Percentiles rank a stretch among this genome's conserved stretches.
Conservation (phyloP, 2,797 vertebrate species). For the Clamator glandarius region DNA sequence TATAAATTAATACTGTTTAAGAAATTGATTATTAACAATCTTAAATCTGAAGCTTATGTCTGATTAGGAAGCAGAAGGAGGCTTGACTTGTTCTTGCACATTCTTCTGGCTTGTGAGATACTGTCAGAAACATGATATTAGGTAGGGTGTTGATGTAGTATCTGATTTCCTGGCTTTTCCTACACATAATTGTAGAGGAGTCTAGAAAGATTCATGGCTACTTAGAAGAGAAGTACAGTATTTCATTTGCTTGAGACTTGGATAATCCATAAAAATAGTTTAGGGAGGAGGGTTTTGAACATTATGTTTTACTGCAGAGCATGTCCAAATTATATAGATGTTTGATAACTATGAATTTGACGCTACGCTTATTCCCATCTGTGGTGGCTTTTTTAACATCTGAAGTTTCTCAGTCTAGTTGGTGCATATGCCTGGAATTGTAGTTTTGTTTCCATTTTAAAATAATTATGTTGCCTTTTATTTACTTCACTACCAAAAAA, state of each 20-base stretch:
- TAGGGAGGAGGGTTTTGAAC: not conserved
- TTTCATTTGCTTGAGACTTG: not conserved
- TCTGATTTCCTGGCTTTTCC: not conserved
- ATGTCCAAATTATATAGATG: not conserved
- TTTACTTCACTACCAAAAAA: not conserved
- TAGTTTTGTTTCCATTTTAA: not conserved
- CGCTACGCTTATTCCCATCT: not conserved
- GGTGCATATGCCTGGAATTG: not conserved
- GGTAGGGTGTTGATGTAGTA: not conserved
- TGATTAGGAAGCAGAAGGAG: slow-evolving; percentile 44
- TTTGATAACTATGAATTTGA: not conserved
- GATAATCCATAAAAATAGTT: not conserved
- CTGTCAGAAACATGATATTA: not conserved
- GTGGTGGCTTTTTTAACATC: not conserved
- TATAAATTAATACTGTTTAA: slow-evolving; percentile 12
- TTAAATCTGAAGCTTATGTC: slow-evolving; percentile 1
- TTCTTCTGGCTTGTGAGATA: slow-evolving; percentile 21
- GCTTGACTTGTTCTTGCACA: not conserved
- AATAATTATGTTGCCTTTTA: not conserved
- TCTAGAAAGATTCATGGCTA: not conserved
- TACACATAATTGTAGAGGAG: not conserved
- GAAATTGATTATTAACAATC: slow-evolving; percentile 18
- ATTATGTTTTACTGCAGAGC: not conserved
- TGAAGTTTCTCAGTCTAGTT: not conserved
- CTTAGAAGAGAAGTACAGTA: not conserved